These are phyloP conservation scores for Malurus leucopterus DNA, from an alignment of 2,797 vertebrate species.

Conservation along the genomic window DNA sequence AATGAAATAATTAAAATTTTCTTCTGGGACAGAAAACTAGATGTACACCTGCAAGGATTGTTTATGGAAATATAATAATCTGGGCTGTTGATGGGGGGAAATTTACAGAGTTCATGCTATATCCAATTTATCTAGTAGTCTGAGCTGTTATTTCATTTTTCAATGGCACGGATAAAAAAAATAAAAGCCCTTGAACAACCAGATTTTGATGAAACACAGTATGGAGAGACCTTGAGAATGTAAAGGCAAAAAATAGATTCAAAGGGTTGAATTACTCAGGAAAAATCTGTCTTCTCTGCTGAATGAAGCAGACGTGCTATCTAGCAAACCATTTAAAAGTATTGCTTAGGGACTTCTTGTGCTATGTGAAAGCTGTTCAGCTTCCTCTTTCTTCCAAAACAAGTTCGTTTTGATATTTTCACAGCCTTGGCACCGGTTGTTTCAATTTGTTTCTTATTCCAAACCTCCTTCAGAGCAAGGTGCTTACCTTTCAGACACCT, in stretches of 20 bases:
- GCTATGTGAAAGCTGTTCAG: conserved; percentile 27
- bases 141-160: not conserved
- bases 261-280: not conserved
- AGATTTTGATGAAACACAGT: not conserved
- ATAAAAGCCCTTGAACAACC: not conserved
- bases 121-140: not conserved
- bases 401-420: not conserved
- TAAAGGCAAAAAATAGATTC: not conserved
- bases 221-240: not conserved
- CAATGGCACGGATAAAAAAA: not conserved
- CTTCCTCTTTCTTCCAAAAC: conserved; percentile 21
- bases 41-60: not conserved
- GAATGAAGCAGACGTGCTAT: not conserved
- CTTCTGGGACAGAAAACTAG: not conserved
- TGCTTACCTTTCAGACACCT: not conserved
- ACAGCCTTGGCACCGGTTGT: not conserved
- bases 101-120: not conserved
- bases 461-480: not conserved
- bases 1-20: not conserved
- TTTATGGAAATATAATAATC: not conserved
- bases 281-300: conserved; percentile 21
- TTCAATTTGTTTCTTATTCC: not conserved
- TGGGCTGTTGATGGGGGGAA: not conserved
- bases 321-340: conserved; percentile 19
- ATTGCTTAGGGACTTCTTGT: conserved; percentile 8